phyloP scores from a whole-genome alignment of 2,113 vertebrate genomes.

The Thamnaconus septentrionalis region DNA sequence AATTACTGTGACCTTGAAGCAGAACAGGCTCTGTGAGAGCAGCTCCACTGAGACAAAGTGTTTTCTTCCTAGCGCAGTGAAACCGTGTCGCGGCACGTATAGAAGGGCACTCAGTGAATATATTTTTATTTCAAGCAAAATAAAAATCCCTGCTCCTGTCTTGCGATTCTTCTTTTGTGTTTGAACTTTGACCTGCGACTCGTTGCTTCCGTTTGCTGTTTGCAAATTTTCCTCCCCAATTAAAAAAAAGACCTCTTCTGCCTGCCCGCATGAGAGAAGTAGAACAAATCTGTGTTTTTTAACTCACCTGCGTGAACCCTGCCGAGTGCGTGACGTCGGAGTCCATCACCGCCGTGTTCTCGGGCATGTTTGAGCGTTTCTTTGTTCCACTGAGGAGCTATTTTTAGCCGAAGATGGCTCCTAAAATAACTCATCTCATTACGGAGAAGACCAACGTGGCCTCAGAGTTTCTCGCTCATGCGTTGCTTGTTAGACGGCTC shows the following conservation, averaged over 20 bases:
- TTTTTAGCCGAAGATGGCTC: constrained; percentile 16
- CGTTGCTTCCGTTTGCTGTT: constrained; percentile 28
- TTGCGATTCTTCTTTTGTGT: constrained; percentile 1
- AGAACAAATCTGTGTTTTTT: constrained; percentile 7
- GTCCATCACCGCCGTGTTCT: constrained; percentile 16
- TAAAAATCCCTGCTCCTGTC: background rate
- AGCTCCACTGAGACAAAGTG: too few species aligned
- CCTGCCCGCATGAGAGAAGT: constrained; percentile 12
- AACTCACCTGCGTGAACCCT: background rate
- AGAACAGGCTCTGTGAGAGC: too few species aligned
- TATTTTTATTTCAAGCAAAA: too few species aligned
- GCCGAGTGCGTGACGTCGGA: constrained; percentile 12
- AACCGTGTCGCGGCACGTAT: too few species aligned
- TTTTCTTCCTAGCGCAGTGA: too few species aligned
- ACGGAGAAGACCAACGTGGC: constrained; percentile 1
- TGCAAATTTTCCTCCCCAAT: constrained; percentile 24
- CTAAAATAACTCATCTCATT: constrained; percentile 2
- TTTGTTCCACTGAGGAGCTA: constrained; percentile 18
- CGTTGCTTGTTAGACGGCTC: background rate
- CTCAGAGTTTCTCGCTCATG: background rate
- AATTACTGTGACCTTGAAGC: too few species aligned
- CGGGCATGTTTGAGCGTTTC: constrained; percentile 16
- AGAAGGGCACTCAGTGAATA: too few species aligned
- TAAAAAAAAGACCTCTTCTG: constrained; percentile 5
- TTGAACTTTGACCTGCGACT: background rate